Evolutionary conservation across 2,113 vertebrate genomes (phyloP).

Genomic region (Crotalus tigris): DNA sequence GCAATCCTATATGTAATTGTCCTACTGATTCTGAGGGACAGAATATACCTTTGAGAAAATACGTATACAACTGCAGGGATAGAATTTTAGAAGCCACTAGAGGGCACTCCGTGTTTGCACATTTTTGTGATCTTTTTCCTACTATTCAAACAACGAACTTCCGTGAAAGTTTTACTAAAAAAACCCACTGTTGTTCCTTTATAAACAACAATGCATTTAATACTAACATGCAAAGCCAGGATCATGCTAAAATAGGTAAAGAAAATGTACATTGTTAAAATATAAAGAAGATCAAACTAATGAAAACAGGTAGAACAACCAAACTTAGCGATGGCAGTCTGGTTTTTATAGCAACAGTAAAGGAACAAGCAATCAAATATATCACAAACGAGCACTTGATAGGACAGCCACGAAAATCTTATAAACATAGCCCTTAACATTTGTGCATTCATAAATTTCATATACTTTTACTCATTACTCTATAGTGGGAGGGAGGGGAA

Average conservation of each 20-base stretch:
- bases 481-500: background rate
- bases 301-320: background rate
- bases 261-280: background rate
- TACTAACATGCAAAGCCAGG: background rate
- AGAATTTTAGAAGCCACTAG: conserved; percentile 10
- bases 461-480: background rate
- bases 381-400: background rate
- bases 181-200: background rate
- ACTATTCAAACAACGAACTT: background rate
- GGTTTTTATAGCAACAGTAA: background rate
- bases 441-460: background rate
- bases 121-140: background rate
- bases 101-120: conserved; percentile 44
- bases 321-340: background rate
- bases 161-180: background rate
- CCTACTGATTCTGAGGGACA: background rate
- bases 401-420: background rate
- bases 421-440: background rate
- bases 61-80: background rate
- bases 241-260: background rate
- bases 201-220: background rate
- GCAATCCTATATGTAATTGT: background rate
- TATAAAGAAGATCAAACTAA: background rate
- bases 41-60: background rate
- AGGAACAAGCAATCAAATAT: background rate